A percentile compares a stretch with the other conserved stretches of the same genome.
These are phyloP conservation scores for Melanotaenia duboulayi DNA, from an alignment of 2,113 vertebrate species.

Conservation along the genomic window DNA sequence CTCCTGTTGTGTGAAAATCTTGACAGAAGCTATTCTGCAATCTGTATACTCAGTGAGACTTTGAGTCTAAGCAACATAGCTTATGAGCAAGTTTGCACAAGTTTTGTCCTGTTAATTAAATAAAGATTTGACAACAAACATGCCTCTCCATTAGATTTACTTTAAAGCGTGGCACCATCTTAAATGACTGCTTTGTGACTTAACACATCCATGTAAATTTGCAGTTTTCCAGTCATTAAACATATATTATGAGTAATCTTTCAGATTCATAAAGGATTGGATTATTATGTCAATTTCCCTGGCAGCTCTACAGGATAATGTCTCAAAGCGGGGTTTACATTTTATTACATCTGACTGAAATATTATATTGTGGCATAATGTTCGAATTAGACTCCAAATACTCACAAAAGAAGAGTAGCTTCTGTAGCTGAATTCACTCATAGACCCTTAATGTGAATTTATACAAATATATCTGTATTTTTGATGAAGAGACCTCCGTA, in stretches of 20 bases:
- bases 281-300: too few species aligned
- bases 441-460: not conserved
- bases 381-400: not conserved
- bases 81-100: too few species aligned
- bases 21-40: too few species aligned
- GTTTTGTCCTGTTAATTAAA: too few species aligned
- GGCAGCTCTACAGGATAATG: not conserved
- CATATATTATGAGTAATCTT: slow-evolving; percentile 1
- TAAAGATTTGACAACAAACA: too few species aligned
- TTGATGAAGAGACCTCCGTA: too few species aligned
- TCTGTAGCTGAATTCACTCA: not conserved
- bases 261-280: not conserved
- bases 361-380: not conserved
- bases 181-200: not conserved
- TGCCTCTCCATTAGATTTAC: too few species aligned
- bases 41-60: too few species aligned
- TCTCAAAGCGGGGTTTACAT: not conserved
- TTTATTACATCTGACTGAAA: not conserved
- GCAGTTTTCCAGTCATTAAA: not conserved
- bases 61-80: too few species aligned
- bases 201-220: not conserved
- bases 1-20: too few species aligned
- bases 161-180: too few species aligned
- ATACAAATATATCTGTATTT: not conserved
- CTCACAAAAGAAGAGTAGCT: not conserved